Evolutionary conservation across 2,888 invertebrate species (phyloP).

Genomic region (Drosophila emarginata): DNA sequence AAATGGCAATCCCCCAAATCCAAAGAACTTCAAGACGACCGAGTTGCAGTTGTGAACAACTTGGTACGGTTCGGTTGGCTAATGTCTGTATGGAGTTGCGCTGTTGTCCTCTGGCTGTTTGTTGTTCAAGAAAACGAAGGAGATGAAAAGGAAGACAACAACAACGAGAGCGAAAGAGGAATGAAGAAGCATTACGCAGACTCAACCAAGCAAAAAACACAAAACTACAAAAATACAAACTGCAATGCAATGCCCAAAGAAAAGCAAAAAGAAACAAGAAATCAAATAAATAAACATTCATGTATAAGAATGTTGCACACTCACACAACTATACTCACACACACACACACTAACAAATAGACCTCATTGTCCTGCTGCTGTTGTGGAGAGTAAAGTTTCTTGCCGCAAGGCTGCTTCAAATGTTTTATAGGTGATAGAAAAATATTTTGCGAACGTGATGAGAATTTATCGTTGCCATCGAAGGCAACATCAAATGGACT

Average conservation of each 20-base stretch:
- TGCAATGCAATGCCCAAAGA: slow-evolving; percentile 2
- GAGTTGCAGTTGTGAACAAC: slow-evolving; percentile 22
- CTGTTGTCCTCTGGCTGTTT: slow-evolving; percentile 39
- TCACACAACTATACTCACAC: slow-evolving; percentile 20
- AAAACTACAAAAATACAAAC: slow-evolving; percentile 28
- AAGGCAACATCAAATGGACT: slow-evolving; percentile 54
- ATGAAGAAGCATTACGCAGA: slow-evolving; percentile 46
- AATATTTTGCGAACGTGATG: slow-evolving; percentile 81
- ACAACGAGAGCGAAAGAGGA: neutral
- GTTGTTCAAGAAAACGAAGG: slow-evolving; percentile 33
- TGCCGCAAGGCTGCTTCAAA: slow-evolving; percentile 63
- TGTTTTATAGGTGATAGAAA: slow-evolving; percentile 77
- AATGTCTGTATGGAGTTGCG: slow-evolving; percentile 36
- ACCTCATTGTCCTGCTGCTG: slow-evolving; percentile 38
- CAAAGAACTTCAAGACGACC: slow-evolving; percentile 29
- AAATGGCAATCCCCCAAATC: slow-evolving; percentile 36
- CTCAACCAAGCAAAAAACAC: slow-evolving; percentile 43
- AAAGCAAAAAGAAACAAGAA: slow-evolving; percentile 38
- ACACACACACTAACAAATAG: slow-evolving; percentile 8
- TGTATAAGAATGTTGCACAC: slow-evolving; percentile 54
- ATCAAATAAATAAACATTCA: slow-evolving; percentile 69
- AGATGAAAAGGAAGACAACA: neutral
- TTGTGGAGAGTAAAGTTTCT: slow-evolving; percentile 36
- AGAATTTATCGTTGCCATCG: slow-evolving; percentile 76
- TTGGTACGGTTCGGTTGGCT: slow-evolving; percentile 44